phyloP scores from a whole-genome alignment of 2,888 invertebrate genomes.

The Odontocolon sp. region DNA sequence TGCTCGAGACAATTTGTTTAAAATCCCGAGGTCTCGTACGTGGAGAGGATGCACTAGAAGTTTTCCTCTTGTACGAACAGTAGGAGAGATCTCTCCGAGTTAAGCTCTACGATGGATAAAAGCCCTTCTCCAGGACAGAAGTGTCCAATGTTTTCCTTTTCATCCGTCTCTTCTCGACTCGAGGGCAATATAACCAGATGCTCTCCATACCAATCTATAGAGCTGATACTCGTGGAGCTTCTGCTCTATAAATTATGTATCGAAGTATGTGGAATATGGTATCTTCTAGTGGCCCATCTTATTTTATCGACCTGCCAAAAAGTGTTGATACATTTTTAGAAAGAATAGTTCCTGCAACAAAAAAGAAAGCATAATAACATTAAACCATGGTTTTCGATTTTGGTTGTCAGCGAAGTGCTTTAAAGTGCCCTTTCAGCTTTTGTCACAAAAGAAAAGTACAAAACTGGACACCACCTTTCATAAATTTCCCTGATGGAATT shows the following conservation, averaged over 20 bases:
- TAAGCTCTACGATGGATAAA: not conserved
- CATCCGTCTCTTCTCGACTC: not conserved
- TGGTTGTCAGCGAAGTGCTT: too few species aligned
- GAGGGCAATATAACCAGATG: not conserved
- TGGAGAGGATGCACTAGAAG: not conserved
- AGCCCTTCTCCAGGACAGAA: not conserved
- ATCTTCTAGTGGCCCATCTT: too few species aligned
- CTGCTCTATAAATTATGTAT: not conserved
- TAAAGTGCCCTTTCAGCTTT: too few species aligned
- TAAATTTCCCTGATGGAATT: too few species aligned
- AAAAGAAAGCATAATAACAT: too few species aligned
- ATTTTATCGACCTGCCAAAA: not conserved
- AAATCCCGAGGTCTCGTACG: conserved; percentile 8
- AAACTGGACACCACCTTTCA: too few species aligned
- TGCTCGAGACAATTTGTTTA: conserved; percentile 35
- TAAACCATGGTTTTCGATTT: too few species aligned
- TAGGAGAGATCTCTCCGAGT: not conserved
- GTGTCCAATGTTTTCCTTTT: conserved; percentile 2
- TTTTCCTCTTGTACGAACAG: not conserved
- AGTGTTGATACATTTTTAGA: not conserved
- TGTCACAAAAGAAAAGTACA: too few species aligned
- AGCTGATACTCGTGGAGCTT: not conserved
- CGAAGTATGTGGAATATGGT: too few species aligned
- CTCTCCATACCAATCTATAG: not conserved
- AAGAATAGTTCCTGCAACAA: too few species aligned